Conservation (phyloP, 2,888 invertebrate species). For the Pterobdella sp. region DNA sequence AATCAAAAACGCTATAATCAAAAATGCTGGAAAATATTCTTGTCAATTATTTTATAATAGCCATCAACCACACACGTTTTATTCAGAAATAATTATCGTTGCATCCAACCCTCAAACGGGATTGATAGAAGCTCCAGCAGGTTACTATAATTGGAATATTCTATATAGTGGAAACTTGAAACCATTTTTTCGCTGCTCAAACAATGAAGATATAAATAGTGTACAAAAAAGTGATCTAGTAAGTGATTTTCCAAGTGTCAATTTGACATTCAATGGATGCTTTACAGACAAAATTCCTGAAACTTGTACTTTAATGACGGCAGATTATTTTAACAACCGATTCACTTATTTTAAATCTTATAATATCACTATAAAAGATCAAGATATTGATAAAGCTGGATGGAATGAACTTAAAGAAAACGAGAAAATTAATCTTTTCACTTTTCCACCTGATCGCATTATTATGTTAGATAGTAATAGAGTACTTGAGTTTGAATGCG, state of each 20-base stretch:
- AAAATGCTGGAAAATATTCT: conserved; percentile 15
- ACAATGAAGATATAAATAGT: conserved; percentile 1
- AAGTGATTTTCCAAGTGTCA: background rate
- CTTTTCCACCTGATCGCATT: background rate
- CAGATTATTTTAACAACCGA: conserved; percentile 1
- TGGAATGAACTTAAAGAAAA: background rate
- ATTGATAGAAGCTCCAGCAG: background rate
- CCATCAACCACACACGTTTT: background rate
- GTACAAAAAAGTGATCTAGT: background rate
- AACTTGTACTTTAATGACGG: background rate
- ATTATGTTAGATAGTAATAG: background rate
- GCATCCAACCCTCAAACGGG: background rate
- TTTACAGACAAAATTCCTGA: background rate
- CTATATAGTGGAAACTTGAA: conserved; percentile 8
- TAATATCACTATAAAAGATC: background rate
- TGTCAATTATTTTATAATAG: background rate
- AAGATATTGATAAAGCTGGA: background rate
- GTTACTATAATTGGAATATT: conserved; percentile 15
- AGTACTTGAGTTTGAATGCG: conserved; percentile 17
- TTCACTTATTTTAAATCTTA: conserved; percentile 3
- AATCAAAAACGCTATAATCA: conserved; percentile 9
- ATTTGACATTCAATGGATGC: conserved; percentile 13
- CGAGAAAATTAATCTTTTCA: background rate
- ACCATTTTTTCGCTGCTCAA: conserved; percentile 18
- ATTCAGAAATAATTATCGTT: conserved; percentile 9